Evolutionary conservation across 1,140 invertebrate species (phyloP).

Genomic region (Ganaspis sp.): DNA sequence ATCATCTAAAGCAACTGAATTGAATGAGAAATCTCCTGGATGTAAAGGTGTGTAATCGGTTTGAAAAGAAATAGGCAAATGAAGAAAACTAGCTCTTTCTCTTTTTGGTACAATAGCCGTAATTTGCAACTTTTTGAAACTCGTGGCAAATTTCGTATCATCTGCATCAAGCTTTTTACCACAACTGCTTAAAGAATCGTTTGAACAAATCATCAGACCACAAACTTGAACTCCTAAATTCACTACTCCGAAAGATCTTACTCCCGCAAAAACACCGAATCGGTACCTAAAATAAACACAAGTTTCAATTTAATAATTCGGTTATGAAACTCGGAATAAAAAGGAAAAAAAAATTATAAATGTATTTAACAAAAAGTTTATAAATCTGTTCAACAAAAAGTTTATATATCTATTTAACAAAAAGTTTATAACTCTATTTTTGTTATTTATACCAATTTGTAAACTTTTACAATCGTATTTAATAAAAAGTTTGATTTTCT

Average conservation of each 20-base stretch:
- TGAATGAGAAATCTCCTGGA: not conserved
- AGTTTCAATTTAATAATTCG: not conserved
- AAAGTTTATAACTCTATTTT: too few relatives aligned
- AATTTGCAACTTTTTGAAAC: not conserved
- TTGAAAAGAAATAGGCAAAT: conserved; percentile 4
- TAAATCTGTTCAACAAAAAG: too few relatives aligned
- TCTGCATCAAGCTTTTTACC: not conserved
- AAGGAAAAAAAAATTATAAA: too few relatives aligned
- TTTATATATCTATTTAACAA: too few relatives aligned
- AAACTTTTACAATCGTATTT: too few relatives aligned
- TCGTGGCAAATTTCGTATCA: not conserved
- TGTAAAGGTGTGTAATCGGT: not conserved
- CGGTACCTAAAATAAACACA: not conserved
- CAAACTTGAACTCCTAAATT: not conserved
- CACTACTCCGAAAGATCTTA: not conserved
- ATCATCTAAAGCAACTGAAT: not conserved
- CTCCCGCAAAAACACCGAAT: not conserved
- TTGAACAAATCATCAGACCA: not conserved
- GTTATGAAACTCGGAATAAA: too few relatives aligned
- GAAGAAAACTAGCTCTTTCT: not conserved
- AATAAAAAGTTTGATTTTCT: too few relatives aligned
- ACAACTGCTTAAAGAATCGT: conserved; percentile 20
- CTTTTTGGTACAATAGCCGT: not conserved
- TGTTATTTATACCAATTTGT: too few relatives aligned
- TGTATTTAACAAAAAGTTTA: too few relatives aligned